A percentile compares a stretch with the other conserved stretches of the same genome.
Conservation (phyloP, 2,888 invertebrate species). For the Chrysolina haemoptera region DNA sequence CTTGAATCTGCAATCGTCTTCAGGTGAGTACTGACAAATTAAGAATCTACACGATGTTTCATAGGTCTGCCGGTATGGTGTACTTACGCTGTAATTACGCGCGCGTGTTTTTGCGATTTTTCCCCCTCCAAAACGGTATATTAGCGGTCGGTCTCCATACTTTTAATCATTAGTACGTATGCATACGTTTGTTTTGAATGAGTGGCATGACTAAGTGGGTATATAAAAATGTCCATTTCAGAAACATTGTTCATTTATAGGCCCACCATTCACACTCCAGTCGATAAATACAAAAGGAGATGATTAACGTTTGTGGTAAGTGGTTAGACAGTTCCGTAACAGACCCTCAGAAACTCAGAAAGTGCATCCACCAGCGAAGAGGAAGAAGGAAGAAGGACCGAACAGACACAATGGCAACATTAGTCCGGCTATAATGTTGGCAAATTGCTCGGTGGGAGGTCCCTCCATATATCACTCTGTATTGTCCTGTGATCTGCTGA, state of each 20-base stretch:
- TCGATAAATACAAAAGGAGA: conserved; percentile 18
- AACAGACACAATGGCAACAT: conserved; percentile 62
- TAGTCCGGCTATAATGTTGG: conserved; percentile 70
- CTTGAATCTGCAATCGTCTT: too few species aligned
- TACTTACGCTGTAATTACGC: too few species aligned
- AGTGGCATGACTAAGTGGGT: too few species aligned
- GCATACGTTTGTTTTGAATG: too few species aligned
- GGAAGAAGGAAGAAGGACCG: conserved; percentile 28
- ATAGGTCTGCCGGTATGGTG: too few species aligned
- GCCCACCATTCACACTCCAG: not conserved
- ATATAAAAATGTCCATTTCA: not conserved
- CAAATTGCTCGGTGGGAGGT: conserved; percentile 70
- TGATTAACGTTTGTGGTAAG: conserved; percentile 20
- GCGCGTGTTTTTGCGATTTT: too few species aligned
- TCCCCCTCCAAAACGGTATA: too few species aligned
- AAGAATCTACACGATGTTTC: too few species aligned
- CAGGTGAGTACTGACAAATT: too few species aligned
- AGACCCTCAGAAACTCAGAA: conserved; percentile 21
- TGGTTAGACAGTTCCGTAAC: conserved; percentile 6
- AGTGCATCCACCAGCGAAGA: conserved; percentile 30
- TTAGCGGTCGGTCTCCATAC: too few species aligned
- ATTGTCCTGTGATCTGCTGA: conserved; percentile 66
- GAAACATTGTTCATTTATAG: not conserved
- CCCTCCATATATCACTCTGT: conserved; percentile 67
- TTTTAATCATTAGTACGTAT: too few species aligned